These are phyloP conservation scores for Drosophila falleni DNA, from an alignment of 2,888 invertebrate genomes.

Conservation along the genomic window DNA sequence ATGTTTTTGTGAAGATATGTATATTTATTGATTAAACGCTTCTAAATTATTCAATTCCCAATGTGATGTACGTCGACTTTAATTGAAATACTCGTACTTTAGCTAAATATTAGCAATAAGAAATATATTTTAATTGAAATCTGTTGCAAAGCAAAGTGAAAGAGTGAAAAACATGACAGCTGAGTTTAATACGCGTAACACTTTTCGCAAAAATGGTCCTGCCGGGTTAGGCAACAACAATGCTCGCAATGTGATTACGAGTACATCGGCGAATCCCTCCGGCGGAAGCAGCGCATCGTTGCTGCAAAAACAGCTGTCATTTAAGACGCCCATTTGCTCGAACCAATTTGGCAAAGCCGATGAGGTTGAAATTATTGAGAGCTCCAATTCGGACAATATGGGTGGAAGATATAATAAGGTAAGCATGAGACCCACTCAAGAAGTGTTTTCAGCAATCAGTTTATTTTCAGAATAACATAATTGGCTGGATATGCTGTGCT, in stretches of 20 bases:
- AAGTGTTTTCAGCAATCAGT: neutral
- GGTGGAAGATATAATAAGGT: constrained; percentile 82
- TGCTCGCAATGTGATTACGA: constrained; percentile 83
- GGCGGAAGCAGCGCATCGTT: constrained; percentile 82
- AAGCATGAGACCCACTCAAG: neutral
- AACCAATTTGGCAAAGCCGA: constrained; percentile 82
- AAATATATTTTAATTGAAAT: constrained; percentile 6
- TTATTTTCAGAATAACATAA: constrained; percentile 77
- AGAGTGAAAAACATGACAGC: constrained; percentile 62
- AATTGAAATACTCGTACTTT: constrained; percentile 1
- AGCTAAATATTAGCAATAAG: constrained; percentile 16
- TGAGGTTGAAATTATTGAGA: constrained; percentile 84
- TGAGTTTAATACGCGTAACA: constrained; percentile 73
- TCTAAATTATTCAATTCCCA: constrained; percentile 19
- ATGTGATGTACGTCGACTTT: constrained; percentile 8
- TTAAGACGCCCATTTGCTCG: constrained; percentile 82
- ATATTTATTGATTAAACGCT: constrained; percentile 36
- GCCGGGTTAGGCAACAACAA: constrained; percentile 60
- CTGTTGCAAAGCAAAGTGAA: constrained; percentile 16
- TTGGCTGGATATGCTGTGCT: constrained; percentile 88
- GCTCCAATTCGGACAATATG: constrained; percentile 75
- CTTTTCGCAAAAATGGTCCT: constrained; percentile 67
- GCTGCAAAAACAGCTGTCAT: constrained; percentile 84
- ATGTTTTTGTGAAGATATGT: constrained; percentile 17
- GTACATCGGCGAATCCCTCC: constrained; percentile 79